A percentile compares a stretch with the other conserved stretches of the same genome.
Evolutionary conservation across 1,140 invertebrate genomes (phyloP).

Genomic region (Andricus grossulariae): DNA sequence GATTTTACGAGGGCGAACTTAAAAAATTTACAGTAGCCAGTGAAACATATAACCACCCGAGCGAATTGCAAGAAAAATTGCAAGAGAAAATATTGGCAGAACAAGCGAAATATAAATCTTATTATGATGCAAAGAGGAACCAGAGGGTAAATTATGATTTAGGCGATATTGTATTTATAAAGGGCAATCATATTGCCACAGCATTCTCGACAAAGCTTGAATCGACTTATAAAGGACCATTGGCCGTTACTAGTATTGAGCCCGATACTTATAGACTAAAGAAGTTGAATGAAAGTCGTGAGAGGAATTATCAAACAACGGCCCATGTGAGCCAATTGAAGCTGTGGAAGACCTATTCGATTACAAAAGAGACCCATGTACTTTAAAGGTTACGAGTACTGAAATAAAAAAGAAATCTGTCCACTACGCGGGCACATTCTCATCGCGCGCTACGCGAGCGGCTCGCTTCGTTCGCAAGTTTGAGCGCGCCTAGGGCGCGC

Average conservation of each 20-base stretch:
- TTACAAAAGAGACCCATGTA: neutral
- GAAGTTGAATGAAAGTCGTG: no score
- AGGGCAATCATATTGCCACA: conserved; percentile 27
- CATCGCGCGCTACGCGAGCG: no score
- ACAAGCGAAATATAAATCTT: no score
- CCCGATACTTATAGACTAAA: conserved; percentile 38
- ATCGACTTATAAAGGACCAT: conserved; percentile 33
- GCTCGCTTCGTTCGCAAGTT: no score
- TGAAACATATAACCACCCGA: no score
- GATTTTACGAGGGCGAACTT: conserved; percentile 37
- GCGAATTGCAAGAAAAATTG: no score
- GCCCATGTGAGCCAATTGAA: conserved; percentile 36
- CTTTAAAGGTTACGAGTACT: neutral
- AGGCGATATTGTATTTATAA: conserved; percentile 49
- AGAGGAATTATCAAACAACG: conserved; percentile 31
- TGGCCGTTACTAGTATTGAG: neutral
- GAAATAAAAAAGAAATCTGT: no score
- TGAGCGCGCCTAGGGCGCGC: no score
- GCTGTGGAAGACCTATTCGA: conserved; percentile 10
- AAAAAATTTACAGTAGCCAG: conserved; percentile 33
- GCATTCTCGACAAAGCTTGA: conserved; percentile 40
- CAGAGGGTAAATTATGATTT: conserved; percentile 37
- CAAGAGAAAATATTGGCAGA: no score
- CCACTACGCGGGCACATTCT: no score
- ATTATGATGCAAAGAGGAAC: no score